phyloP scores from a whole-genome alignment of 2,797 vertebrate species.

The Ispidina picta region DNA sequence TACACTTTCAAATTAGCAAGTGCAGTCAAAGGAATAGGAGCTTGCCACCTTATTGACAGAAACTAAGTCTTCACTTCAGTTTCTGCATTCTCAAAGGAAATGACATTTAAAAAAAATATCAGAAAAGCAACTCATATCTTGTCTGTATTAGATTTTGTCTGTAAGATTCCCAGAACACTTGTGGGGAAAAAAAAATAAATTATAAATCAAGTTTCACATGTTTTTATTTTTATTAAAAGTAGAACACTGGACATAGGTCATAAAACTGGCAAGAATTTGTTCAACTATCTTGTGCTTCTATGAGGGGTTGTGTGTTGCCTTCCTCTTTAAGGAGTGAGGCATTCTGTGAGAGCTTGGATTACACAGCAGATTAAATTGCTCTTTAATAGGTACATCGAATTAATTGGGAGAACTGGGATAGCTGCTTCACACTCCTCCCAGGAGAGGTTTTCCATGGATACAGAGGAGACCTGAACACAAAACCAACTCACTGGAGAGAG shows the following conservation, averaged over 20 bases:
- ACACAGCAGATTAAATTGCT: conserved; percentile 10
- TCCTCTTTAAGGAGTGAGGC: background rate
- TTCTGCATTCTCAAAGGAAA: background rate
- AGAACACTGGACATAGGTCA: background rate
- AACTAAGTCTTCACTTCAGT: background rate
- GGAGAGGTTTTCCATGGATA: background rate
- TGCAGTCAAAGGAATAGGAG: background rate
- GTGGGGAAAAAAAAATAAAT: fast-evolving
- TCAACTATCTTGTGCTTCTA: background rate
- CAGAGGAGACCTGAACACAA: background rate
- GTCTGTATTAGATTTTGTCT: background rate
- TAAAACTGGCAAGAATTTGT: background rate
- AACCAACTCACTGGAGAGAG: background rate
- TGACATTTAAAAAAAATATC: background rate
- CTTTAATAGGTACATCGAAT: background rate
- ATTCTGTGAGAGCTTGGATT: background rate
- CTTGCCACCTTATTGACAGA: background rate
- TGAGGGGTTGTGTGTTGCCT: background rate
- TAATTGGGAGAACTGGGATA: background rate
- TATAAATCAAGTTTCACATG: background rate
- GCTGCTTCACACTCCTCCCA: background rate
- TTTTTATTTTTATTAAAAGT: background rate
- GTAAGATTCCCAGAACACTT: background rate
- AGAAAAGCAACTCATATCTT: background rate
- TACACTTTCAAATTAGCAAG: background rate